Evolutionary conservation across 2,797 vertebrate species (phyloP), one percentile per base, ranked within the genome.

Genomic region (Lophius americanus): DNA sequence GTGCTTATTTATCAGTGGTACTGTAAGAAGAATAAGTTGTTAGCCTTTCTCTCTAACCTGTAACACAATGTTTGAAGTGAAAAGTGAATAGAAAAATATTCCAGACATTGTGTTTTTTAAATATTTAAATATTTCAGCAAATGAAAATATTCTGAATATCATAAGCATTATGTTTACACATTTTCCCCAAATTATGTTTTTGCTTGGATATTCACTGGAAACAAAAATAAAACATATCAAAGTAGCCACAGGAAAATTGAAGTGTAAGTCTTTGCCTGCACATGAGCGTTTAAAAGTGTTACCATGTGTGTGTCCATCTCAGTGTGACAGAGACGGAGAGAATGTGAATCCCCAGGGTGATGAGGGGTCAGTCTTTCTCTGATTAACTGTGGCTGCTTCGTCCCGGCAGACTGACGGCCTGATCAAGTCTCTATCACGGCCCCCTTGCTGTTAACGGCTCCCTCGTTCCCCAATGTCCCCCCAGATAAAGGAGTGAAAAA

Each of bases 321-420:
- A 62, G 52, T 46, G 71, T 55, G 76, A 74, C 65, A 51, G 63
- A 63, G 52, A 66, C 64, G 53, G 51, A 4, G 39, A 52, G 75
- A 55, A 69, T 77, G 74, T 75, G 79, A 89, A 77, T 91, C 85
- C 92, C 89, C 67, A n/a, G 86, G 89, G 92, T 89, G 82, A 83
- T 70, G 81, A 89, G 84, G 88, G 90, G 88, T 91, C 90, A 91
- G 90, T 92, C 88, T 89, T 82, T 70, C 85, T 92, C 91, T 93
- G 93, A 94, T 94, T 94, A 93, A 91, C 92, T 93, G 61, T 47
- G 82, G 87, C 87, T 89, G 81, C 78, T 73, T 7, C 62, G 79
- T 92, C 92, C 92, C 92, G 2, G 68, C 75, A 89, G 93, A 93
- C 89, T 57, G n/a, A 76, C 79, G 69, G 91, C 84, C 87, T 80